phyloP scores from a whole-genome alignment of 1,140 invertebrate genomes.

The Argopecten irradians region DNA sequence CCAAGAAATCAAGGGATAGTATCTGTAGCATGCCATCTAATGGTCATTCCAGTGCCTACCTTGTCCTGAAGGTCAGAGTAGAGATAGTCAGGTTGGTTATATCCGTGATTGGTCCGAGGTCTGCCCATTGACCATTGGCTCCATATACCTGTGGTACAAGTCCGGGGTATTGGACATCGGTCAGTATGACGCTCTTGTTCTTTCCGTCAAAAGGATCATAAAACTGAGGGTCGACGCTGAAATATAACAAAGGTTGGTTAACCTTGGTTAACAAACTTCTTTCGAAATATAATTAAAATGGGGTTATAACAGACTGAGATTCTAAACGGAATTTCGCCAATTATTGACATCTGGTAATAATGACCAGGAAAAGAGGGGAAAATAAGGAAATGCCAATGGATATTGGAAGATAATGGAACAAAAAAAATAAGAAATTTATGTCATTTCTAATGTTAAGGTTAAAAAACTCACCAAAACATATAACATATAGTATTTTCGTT shows the following conservation, averaged over 20 bases:
- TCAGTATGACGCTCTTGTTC: constrained; percentile 34
- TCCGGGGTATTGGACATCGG: constrained; percentile 39
- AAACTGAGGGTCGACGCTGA: neutral
- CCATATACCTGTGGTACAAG: constrained; percentile 35
- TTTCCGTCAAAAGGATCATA: neutral
- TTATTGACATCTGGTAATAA: too few relatives aligned
- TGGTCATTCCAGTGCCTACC: neutral
- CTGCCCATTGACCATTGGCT: constrained; percentile 35
- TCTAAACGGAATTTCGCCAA: too few relatives aligned
- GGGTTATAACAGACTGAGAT: neutral
- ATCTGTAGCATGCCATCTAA: too few relatives aligned
- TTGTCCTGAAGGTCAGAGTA: constrained; percentile 32
- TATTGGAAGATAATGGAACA: too few relatives aligned
- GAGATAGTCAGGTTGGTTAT: constrained; percentile 39
- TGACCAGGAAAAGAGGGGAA: too few relatives aligned
- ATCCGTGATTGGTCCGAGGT: constrained; percentile 46
- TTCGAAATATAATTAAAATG: neutral
- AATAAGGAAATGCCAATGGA: too few relatives aligned
- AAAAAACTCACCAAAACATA: too few relatives aligned
- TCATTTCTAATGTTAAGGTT: too few relatives aligned
- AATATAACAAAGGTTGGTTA: neutral
- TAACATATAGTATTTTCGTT: too few relatives aligned
- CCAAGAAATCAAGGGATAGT: too few relatives aligned
- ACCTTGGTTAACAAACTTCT: too few relatives aligned
- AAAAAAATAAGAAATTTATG: too few relatives aligned